Evolutionary conservation across 2,113 vertebrate species (phyloP), one percentile per base, ranked within the genome.

Genomic region (Chiloscyllium plagiosum): DNA sequence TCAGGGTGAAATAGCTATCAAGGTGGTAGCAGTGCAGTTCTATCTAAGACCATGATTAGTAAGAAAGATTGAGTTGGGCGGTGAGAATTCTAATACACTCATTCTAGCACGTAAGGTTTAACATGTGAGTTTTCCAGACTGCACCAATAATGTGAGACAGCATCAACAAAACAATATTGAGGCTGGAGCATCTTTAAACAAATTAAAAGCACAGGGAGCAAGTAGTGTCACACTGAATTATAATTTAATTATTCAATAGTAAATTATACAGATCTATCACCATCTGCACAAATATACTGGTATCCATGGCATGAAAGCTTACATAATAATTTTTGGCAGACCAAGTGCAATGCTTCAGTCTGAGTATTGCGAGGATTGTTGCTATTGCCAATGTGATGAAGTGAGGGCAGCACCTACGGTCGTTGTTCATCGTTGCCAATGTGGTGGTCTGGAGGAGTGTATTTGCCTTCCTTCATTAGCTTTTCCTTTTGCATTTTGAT

Each of bases 401-500:
- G 89, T 0, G n/a, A 52, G 20, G 50, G 13, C 0, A 1, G 80
- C 2, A 68, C 33, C 98, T 97, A 98, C 0, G 97, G 98, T 69
- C 96, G 93, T 0, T 94, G 4, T 0, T 98, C 97, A 2, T 96
- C 97, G 95, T 96, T 97, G 83, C 97, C 98, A 12, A 0, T 26
- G 97, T 99, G 98, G 96, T 97, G 96, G 56, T 97, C 13, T 0
- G 99, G 98, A 0, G 97, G 97, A 0, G 97, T 98, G 97, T 99
- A 99, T 24, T 97, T 98, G 24, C 98, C 99, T 86, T 98, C 98
- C 96, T 98, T 99, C 1, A 98, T 97, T 97, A 99, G 70, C 97
- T 98, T 98, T 15, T 98, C 96, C 50, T 97, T 97, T 97, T 99
- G 99, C 95, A 96, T 86, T 47, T 96, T 78, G 97, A 99, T 98